A percentile compares a stretch with the other conserved stretches of the same genome.
These are phyloP conservation scores for Ovis canadensis DNA, from an alignment of 2,113 vertebrate species.

Conservation along the genomic window DNA sequence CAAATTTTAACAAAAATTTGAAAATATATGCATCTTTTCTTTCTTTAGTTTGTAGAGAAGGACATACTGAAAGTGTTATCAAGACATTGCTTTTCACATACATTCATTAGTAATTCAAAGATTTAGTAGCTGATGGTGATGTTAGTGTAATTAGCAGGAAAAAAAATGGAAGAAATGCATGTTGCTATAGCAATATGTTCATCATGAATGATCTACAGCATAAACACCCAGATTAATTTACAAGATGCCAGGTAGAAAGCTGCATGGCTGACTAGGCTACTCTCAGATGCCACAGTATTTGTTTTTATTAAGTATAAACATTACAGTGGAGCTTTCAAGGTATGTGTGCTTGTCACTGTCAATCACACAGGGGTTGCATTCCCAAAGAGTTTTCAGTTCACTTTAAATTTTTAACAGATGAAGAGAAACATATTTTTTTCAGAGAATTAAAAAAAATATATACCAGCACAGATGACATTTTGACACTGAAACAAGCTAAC, in stretches of 20 bases:
- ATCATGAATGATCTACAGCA: constrained; percentile 87
- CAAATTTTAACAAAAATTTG: constrained; percentile 62
- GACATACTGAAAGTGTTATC: constrained; percentile 68
- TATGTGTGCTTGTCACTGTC: constrained; percentile 82
- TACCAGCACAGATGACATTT: constrained; percentile 34
- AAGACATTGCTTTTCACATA: constrained; percentile 78
- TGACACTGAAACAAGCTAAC: constrained; percentile 55
- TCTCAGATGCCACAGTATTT: constrained; percentile 84
- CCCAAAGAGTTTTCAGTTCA: constrained; percentile 70
- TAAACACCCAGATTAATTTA: constrained; percentile 87
- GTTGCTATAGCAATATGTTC: constrained; percentile 87
- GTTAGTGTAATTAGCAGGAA: constrained; percentile 84
- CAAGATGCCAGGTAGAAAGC: constrained; percentile 84
- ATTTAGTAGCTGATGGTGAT: constrained; percentile 84
- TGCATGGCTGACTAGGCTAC: constrained; percentile 81
- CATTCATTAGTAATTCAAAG: constrained; percentile 87
- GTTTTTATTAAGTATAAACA: constrained; percentile 86
- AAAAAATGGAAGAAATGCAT: constrained; percentile 81
- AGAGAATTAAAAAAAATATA: constrained; percentile 30
- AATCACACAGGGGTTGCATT: constrained; percentile 76
- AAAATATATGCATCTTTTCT: constrained; percentile 72
- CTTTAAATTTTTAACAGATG: constrained; percentile 61
- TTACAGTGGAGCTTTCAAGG: constrained; percentile 81
- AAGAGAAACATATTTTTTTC: constrained; percentile 46
- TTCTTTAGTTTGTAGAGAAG: constrained; percentile 68